phyloP scores from a whole-genome alignment of 1,140 invertebrate genomes.

The Tetragnatha versicolor region DNA sequence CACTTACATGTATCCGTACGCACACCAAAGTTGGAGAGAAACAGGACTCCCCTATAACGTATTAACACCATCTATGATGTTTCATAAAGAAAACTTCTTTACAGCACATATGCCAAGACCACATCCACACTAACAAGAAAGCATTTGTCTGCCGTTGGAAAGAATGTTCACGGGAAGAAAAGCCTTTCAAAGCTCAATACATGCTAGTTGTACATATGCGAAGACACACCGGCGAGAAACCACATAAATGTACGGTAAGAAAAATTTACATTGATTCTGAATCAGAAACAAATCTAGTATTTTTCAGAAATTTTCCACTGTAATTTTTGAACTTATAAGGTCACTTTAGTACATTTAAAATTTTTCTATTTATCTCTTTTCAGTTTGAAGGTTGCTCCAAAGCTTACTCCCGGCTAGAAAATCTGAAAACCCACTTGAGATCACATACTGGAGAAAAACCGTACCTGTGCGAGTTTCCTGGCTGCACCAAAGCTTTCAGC shows the following conservation, averaged over 20 bases:
- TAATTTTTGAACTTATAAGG: neutral
- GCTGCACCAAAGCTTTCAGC: constrained; percentile 98
- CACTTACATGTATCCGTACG: no score
- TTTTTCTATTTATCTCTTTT: constrained; percentile 57
- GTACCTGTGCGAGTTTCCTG: constrained; percentile 94
- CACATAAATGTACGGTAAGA: constrained; percentile 97
- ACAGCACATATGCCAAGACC: constrained; percentile 94
- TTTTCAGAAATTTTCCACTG: neutral
- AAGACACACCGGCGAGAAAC: constrained; percentile 97
- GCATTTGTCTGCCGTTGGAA: constrained; percentile 96
- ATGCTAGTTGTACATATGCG: constrained; percentile 99
- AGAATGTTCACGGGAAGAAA: constrained; percentile 93
- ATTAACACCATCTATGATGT: no score
- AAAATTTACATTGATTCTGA: neutral
- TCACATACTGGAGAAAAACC: constrained; percentile 99
- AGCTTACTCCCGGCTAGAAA: constrained; percentile 93
- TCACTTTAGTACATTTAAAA: neutral
- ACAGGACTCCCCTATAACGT: no score
- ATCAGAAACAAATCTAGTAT: neutral
- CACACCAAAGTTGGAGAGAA: no score
- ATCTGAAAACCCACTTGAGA: constrained; percentile 95
- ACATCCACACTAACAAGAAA: constrained; percentile 94
- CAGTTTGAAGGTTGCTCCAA: constrained; percentile 97
- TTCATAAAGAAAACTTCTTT: no score
- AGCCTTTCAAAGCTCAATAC: constrained; percentile 99